Evolutionary conservation across 2,113 vertebrate genomes (phyloP).

Genomic region (Motacilla alba): DNA sequence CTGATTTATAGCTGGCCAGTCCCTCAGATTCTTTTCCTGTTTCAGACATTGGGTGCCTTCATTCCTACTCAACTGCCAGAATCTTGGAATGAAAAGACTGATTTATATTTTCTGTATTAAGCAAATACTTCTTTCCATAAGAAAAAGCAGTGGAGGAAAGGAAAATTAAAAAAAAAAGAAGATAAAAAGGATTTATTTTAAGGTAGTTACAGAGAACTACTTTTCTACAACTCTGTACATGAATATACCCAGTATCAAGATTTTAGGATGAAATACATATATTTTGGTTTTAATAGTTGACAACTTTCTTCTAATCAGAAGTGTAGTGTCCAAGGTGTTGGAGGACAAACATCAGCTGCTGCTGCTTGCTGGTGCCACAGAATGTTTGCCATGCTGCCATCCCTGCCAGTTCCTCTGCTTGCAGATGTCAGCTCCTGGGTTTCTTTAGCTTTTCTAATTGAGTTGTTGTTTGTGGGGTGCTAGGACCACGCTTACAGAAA

Average conservation of each 20-base stretch:
- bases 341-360: neutral
- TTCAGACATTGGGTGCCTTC: neutral
- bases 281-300: neutral
- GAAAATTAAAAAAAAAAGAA: neutral
- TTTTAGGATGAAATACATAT: neutral
- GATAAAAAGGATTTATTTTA: neutral
- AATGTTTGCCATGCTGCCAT: fast-evolving
- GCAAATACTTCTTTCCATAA: neutral
- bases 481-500: neutral
- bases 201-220: neutral
- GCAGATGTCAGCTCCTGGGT: neutral
- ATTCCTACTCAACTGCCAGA: neutral
- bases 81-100: neutral
- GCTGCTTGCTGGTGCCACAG: neutral
- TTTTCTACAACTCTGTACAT: neutral
- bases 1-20: neutral
- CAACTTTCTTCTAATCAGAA: neutral
- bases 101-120: neutral
- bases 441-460: neutral
- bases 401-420: neutral
- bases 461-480: neutral
- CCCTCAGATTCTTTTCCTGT: neutral
- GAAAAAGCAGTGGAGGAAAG: neutral
- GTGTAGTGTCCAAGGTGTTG: neutral
- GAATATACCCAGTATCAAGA: neutral